phyloP scores from a whole-genome alignment of 2,113 vertebrate genomes.

The Pavo muticus region DNA sequence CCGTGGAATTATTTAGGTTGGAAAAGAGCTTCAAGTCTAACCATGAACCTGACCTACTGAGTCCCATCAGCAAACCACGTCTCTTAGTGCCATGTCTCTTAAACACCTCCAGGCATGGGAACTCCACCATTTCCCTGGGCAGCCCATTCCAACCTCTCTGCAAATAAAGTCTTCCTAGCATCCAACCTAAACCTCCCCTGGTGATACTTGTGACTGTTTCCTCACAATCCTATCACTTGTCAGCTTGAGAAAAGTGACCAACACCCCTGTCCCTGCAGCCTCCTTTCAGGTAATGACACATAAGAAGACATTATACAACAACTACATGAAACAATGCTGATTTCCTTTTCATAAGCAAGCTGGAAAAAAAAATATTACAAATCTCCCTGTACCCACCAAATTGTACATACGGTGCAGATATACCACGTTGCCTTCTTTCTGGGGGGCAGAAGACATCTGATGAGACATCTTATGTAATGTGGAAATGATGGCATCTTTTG shows the following conservation, averaged over 20 bases:
- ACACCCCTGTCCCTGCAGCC: neutral
- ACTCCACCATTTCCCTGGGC: neutral
- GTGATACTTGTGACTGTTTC: neutral
- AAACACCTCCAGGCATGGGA: neutral
- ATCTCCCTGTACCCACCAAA: fast-evolving
- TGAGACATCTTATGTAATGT: neutral
- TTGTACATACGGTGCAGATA: neutral
- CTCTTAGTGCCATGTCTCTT: neutral
- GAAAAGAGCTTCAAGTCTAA: neutral
- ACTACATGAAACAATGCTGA: neutral
- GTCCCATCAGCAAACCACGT: neutral
- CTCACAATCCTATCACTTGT: neutral
- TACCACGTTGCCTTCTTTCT: neutral
- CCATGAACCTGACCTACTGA: neutral
- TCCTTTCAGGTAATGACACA: neutral
- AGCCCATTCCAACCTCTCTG: neutral
- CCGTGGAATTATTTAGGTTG: neutral
- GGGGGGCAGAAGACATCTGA: neutral
- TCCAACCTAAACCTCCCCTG: neutral
- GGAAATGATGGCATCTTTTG: slow-evolving; percentile 36
- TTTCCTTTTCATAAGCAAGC: neutral
- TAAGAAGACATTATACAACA: neutral
- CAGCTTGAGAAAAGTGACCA: neutral
- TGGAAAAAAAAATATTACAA: neutral
- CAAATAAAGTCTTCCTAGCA: neutral